Percentiles rank a stretch among this genome's conserved stretches.
phyloP scores from a whole-genome alignment of 2,888 invertebrate genomes.

The Tubulanus polymorphus region DNA sequence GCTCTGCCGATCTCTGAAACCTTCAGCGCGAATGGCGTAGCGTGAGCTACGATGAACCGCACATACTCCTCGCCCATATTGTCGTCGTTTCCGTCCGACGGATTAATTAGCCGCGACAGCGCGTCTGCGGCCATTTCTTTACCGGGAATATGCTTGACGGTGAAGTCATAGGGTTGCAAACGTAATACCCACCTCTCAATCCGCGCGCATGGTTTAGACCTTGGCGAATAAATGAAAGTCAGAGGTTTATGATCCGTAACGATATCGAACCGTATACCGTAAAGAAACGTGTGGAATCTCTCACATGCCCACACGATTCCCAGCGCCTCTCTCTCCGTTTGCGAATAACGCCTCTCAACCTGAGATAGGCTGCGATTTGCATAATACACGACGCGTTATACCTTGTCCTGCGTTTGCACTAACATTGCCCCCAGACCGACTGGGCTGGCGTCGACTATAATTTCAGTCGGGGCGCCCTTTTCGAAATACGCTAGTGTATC shows the following conservation, averaged over 20 bases:
- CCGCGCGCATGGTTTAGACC: conserved; percentile 15
- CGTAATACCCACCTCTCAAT: conserved; percentile 15
- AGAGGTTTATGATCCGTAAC: conserved; percentile 16
- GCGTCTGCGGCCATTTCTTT: conserved; percentile 11
- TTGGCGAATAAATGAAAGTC: conserved; percentile 9
- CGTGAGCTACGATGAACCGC: conserved; percentile 10
- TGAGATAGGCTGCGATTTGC: conserved; percentile 8
- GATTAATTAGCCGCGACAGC: neutral
- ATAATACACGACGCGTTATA: conserved; percentile 6
- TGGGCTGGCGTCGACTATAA: conserved; percentile 12
- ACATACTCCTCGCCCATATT: conserved; percentile 11
- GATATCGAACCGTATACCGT: conserved; percentile 2
- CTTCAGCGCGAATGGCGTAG: conserved; percentile 13
- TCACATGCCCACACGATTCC: conserved; percentile 11
- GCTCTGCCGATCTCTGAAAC: conserved; percentile 14
- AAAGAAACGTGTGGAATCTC: conserved; percentile 3
- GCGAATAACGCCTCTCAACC: conserved; percentile 12
- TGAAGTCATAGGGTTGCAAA: conserved; percentile 8
- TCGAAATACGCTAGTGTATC: conserved; percentile 12
- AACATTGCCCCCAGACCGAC: conserved; percentile 10
- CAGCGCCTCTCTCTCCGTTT: conserved; percentile 12
- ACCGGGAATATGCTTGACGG: conserved; percentile 13
- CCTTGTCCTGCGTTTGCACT: conserved; percentile 3
- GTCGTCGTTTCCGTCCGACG: no score
- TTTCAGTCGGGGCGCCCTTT: conserved; percentile 2